phyloP scores from a whole-genome alignment of 2,888 invertebrate genomes.

The Meiosimyza decipiens region DNA sequence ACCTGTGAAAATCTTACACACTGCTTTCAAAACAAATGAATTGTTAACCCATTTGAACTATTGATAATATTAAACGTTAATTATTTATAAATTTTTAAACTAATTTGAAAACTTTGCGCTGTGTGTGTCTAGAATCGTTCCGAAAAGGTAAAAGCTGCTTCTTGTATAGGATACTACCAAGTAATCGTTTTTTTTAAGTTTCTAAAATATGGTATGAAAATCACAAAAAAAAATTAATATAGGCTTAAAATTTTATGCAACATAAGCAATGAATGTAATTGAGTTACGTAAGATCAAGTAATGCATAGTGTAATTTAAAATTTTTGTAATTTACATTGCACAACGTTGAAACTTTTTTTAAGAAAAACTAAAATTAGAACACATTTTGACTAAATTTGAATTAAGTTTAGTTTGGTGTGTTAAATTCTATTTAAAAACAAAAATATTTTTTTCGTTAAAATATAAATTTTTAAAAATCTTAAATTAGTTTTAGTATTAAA shows the following conservation, averaged over 20 bases:
- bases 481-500: slow-evolving; percentile 23
- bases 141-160: no score
- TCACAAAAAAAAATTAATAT: slow-evolving; percentile 24
- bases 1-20: no score
- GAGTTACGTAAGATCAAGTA: slow-evolving; percentile 47
- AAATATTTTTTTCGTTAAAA: background rate
- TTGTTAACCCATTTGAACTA: no score
- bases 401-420: slow-evolving; percentile 6
- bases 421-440: slow-evolving; percentile 17
- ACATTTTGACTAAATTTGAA: slow-evolving; percentile 21
- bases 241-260: slow-evolving; percentile 37
- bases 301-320: slow-evolving; percentile 36
- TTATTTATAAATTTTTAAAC: no score
- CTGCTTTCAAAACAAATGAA: no score
- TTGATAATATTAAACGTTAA: no score
- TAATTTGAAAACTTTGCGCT: no score
- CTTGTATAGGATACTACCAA: no score
- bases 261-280: slow-evolving; percentile 45
- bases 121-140: no score
- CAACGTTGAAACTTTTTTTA: background rate
- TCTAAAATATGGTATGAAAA: background rate
- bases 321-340: slow-evolving; percentile 21
- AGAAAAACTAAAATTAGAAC: background rate
- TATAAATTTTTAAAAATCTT: background rate
- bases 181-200: no score